phyloP scores from a whole-genome alignment of 2,888 invertebrate genomes.

The Pocota personata region DNA sequence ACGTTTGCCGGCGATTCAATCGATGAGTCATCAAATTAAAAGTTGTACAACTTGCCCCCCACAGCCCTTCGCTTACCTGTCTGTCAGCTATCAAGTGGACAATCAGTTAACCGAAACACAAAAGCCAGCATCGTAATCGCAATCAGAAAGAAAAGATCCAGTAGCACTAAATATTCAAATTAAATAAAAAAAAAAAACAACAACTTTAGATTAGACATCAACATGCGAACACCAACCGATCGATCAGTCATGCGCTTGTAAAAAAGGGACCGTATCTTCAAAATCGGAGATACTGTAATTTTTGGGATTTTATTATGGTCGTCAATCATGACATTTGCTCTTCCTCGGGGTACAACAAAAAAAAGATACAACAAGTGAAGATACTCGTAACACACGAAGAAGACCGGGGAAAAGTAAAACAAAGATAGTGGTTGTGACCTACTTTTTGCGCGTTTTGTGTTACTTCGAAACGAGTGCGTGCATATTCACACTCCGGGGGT shows the following conservation, averaged over 20 bases:
- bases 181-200: conserved; percentile 18
- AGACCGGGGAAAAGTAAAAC: conserved; percentile 23
- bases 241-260: conserved; percentile 34
- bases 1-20: background rate
- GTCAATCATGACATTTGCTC: conserved; percentile 42
- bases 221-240: conserved; percentile 46
- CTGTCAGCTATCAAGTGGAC: conserved; percentile 36
- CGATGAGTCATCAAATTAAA: conserved; percentile 61
- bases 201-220: conserved; percentile 45
- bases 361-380: background rate
- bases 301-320: conserved; percentile 35
- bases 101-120: conserved; percentile 30
- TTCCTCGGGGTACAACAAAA: background rate
- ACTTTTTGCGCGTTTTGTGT: conserved; percentile 49
- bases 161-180: conserved; percentile 60
- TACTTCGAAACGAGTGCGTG: conserved; percentile 38
- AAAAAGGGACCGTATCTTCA: conserved; percentile 18
- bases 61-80: conserved; percentile 18
- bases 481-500: conserved; percentile 61
- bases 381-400: background rate
- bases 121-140: conserved; percentile 19
- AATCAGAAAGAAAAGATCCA: conserved; percentile 21
- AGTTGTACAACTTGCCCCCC: conserved; percentile 18
- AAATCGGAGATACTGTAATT: conserved; percentile 7
- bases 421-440: conserved; percentile 50